Percentiles rank a stretch among this genome's conserved stretches.
These are phyloP conservation scores for Ptilodon capucinus DNA, from an alignment of 2,888 invertebrate species.

Conservation along the genomic window DNA sequence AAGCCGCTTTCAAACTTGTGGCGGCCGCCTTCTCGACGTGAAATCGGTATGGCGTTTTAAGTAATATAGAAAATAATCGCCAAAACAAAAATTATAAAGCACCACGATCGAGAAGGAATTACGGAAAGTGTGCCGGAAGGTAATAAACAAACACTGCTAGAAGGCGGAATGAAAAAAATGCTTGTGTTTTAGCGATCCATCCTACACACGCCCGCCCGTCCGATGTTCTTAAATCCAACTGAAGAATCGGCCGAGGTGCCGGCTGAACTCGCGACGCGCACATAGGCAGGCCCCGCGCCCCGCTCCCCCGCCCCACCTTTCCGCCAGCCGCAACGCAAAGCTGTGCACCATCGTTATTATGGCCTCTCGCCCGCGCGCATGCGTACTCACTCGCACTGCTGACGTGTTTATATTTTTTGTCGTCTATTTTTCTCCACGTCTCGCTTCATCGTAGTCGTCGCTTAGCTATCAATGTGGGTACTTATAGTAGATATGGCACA, in stretches of 20 bases:
- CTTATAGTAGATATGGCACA: too few relatives aligned
- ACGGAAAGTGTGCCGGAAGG: constrained; percentile 74
- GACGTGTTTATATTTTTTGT: constrained; percentile 80
- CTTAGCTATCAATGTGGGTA: constrained; percentile 20
- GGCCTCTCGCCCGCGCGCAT: constrained; percentile 68
- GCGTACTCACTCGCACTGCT: constrained; percentile 74
- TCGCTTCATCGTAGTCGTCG: constrained; percentile 27
- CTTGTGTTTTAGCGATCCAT: constrained; percentile 83
- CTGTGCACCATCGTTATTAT: constrained; percentile 57
- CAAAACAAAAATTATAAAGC: constrained; percentile 65
- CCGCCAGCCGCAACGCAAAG: constrained; percentile 26
- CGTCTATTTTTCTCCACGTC: constrained; percentile 54
- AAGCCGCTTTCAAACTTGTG: constrained; percentile 82
- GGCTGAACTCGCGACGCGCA: constrained; percentile 54
- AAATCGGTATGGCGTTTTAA: constrained; percentile 76
- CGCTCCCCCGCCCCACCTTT: constrained; percentile 46
- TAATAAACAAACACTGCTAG: constrained; percentile 80
- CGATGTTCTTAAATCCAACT: constrained; percentile 83
- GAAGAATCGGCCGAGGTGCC: constrained; percentile 53
- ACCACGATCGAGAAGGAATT: constrained; percentile 79
- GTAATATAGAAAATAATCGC: constrained; percentile 64
- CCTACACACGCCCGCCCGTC: constrained; percentile 81
- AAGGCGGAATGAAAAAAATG: constrained; percentile 84
- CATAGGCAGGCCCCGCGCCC: constrained; percentile 40
- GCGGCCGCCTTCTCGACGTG: constrained; percentile 79